Conservation (phyloP, 2,113 vertebrate genomes). For the Falco punctatus region DNA sequence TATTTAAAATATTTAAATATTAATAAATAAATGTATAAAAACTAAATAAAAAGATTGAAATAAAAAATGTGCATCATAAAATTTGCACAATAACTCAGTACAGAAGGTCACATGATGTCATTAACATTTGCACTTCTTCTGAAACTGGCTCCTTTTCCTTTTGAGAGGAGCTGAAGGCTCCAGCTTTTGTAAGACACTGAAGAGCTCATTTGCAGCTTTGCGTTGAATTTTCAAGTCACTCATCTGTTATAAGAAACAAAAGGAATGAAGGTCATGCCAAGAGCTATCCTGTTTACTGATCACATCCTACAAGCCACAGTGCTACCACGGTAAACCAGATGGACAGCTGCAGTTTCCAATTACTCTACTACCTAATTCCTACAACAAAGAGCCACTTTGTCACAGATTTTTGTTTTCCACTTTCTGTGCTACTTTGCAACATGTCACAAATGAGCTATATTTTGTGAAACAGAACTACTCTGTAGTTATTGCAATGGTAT, state of each 20-base stretch:
- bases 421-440: neutral
- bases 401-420: neutral
- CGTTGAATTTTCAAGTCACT: slow-evolving; percentile 67
- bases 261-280: neutral
- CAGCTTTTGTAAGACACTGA: slow-evolving; percentile 28
- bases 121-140: slow-evolving; percentile 32
- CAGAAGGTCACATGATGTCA: neutral
- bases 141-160: slow-evolving; percentile 68
- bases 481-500: neutral
- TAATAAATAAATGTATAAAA: slow-evolving; percentile 79
- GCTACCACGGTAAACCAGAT: neutral
- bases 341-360: neutral
- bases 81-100: neutral
- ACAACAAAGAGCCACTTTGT: neutral
- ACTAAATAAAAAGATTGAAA: neutral
- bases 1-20: slow-evolving; percentile 76
- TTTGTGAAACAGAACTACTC: neutral
- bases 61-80: neutral
- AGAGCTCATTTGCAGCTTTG: slow-evolving; percentile 74
- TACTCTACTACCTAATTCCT: neutral
- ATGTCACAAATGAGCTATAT: neutral
- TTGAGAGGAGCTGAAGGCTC: neutral
- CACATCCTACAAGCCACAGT: neutral
- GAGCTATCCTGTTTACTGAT: neutral
- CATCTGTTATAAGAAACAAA: slow-evolving; percentile 61